Base-by-base conservation (phyloP, 1,140 invertebrate genomes). In the Campoletis sonorensis region DNA sequence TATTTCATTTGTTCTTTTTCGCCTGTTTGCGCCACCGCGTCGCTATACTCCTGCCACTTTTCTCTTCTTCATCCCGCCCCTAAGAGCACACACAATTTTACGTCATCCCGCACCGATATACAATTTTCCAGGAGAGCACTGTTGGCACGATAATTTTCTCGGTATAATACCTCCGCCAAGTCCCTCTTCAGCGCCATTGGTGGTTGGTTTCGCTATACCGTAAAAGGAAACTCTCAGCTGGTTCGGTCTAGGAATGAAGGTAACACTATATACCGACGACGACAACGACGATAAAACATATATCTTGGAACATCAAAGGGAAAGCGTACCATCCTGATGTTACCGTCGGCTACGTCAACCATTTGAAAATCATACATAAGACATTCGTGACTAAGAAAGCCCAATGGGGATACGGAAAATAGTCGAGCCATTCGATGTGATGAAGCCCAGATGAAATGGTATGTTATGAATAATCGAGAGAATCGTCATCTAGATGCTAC, bases 221-320 rank as follows among this genome's bases (percentile, higher is more conserved):
- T 30, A 8, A 5, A 45, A 18, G 71, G n/a, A 73, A 73, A 37
- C 40, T 45, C 40, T 13, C 5, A 75, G n/a, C 21, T 15, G 16
- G 37, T 30, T 7, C 26, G 72, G 13, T 37, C 15, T 7, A 75
- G 54, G 30, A 54, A 77, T 37, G 23, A 4, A 58, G 26, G 49
- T 54, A 77, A 37, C 3, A 23, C 70, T 18, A n/a, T n/a, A n/a
- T n/a, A 72, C 68, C 15, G 37, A 16, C 21, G n/a, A 73, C 23
- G 73, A 77, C 51, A 54, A 21, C 51, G 64, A 33, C 1, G 70
- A 72, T 78, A 64, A 64, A 64, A 67, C 23, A 79, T 40, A 67
- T 83, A 81, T 85, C 79, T 83, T 79, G 58, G 49, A 81, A 84
- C 83, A 81, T 84, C 81, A 85, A 85, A 85, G 83, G 23, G n/a